phyloP scores from a whole-genome alignment of 2,797 vertebrate species.

The Sebastes trivittatus region DNA sequence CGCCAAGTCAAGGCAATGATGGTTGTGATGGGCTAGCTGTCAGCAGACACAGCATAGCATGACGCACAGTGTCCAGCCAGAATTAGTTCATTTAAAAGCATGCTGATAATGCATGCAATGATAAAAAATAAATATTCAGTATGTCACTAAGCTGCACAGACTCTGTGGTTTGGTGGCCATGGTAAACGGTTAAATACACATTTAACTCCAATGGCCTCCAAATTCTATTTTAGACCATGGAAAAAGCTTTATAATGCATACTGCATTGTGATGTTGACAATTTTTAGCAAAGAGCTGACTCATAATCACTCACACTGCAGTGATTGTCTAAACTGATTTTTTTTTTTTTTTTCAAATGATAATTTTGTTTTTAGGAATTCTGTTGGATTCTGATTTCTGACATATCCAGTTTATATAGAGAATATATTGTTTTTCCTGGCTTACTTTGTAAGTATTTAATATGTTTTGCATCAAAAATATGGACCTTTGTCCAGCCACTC shows the following conservation, averaged over 20 bases:
- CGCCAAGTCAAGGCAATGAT: conserved; percentile 30
- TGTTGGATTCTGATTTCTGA: conserved; percentile 49
- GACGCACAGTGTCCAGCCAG: conserved; percentile 52
- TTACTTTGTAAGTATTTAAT: conserved; percentile 70
- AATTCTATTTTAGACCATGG: conserved; percentile 52
- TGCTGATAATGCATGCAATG: conserved; percentile 73
- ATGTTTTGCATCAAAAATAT: conserved; percentile 77
- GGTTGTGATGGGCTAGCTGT: conserved; percentile 55
- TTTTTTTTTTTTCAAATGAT: not conserved
- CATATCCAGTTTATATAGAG: conserved; percentile 55
- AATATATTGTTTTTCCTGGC: conserved; percentile 44
- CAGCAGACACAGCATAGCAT: conserved; percentile 63
- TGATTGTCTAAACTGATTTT: conserved; percentile 43
- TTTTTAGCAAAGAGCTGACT: conserved; percentile 40
- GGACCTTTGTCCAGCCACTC: conserved; percentile 31
- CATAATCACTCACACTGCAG: conserved; percentile 62
- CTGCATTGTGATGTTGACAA: conserved; percentile 69
- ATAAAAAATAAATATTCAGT: conserved; percentile 54
- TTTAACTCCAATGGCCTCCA: conserved; percentile 56
- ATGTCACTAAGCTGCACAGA: conserved; percentile 59
- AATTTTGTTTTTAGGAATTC: conserved; percentile 34
- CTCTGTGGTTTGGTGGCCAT: conserved; percentile 50
- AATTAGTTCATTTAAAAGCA: conserved; percentile 69
- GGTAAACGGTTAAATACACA: conserved; percentile 50
- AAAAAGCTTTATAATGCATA: conserved; percentile 76